Evolutionary conservation across 2,113 vertebrate species (phyloP), one percentile per base, ranked within the genome.

Genomic region (Rafetus swinhoei): DNA sequence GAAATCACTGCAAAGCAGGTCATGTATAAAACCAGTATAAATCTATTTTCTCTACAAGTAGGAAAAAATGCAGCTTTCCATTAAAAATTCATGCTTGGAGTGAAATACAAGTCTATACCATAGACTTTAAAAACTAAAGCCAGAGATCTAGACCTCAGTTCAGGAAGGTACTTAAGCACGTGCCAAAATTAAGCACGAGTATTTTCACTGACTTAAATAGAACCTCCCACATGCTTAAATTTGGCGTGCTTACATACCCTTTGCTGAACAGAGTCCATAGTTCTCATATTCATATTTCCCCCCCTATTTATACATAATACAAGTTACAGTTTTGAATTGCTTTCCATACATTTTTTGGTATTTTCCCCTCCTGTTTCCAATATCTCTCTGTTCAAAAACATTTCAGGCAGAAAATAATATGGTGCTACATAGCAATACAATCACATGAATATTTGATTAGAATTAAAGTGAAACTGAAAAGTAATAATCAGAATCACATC

Each of bases 401-500:
- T 25, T 7, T 76, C 74, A 50, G 65, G 29, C 39, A 93, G 86
- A 94, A 62, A 9, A 2, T 4, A 69, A 7, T 21, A 62, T 12
- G 54, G 32, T 16, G 91, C 92, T 90, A 74, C 0, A 1, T 14
- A 84, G 50, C 53, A 54, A 1, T 77, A 53, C 50, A 93, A 74
- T 79, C 84, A 59, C 27, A 80, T 52, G 16, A 93, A 87, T 80
- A 81, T 22, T 93, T 62, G 54, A 88, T 13, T 32, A 88, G 50
- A 76, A 77, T 84, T 83, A 56, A 35, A 91, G 59, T 52, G 55
- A 92, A 35, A 6, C 22, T 56, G 82, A 50, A 94, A 94, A 92
- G 29, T 77, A 25, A 25, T 77, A 25, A 76, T 21, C 9, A 77
- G 39, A 77, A 77, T 25, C 39, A 22, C 74, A 11, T 24, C 10